phyloP scores from a whole-genome alignment of 2,888 invertebrate species.

The Heliconius hortense region DNA sequence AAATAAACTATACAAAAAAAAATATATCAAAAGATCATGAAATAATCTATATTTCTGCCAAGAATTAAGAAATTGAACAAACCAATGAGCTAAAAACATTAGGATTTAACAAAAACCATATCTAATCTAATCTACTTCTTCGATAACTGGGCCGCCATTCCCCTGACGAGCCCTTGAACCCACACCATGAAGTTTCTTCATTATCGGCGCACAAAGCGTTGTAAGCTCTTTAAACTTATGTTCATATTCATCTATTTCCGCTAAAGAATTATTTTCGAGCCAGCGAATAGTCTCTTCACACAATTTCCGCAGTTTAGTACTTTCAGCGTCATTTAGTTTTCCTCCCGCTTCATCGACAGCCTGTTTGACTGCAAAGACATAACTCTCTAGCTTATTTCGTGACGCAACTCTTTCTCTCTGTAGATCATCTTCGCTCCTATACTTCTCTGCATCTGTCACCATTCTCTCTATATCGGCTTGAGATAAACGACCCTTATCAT shows the following conservation, averaged over 20 bases:
- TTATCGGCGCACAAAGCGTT: conserved; percentile 73
- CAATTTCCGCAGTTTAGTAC: conserved; percentile 69
- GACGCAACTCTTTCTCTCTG: conserved; percentile 85
- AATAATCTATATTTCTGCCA: background rate
- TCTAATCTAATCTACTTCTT: conserved; percentile 78
- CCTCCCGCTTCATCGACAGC: conserved; percentile 82
- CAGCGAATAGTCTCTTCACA: conserved; percentile 84
- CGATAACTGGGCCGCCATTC: conserved; percentile 76
- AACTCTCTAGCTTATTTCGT: conserved; percentile 87
- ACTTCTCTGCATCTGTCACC: conserved; percentile 88
- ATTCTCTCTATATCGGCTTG: conserved; percentile 93
- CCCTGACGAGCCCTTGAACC: conserved; percentile 42
- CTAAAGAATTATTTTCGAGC: conserved; percentile 85
- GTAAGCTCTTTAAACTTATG: conserved; percentile 70
- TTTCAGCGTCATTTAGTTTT: conserved; percentile 83
- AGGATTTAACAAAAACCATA: conserved; percentile 2
- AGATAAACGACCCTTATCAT: conserved; percentile 90
- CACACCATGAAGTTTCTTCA: conserved; percentile 79
- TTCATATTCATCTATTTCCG: conserved; percentile 86
- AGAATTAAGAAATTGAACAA: background rate
- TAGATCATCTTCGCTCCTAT: conserved; percentile 86
- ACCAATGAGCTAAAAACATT: conserved; percentile 1
- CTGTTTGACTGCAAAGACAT: conserved; percentile 86
- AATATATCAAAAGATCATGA: background rate
- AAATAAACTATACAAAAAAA: background rate